Evolutionary conservation across 1,140 invertebrate species (phyloP), one percentile per base, ranked within the genome.

Genomic region (Heliconius melpomene): DNA sequence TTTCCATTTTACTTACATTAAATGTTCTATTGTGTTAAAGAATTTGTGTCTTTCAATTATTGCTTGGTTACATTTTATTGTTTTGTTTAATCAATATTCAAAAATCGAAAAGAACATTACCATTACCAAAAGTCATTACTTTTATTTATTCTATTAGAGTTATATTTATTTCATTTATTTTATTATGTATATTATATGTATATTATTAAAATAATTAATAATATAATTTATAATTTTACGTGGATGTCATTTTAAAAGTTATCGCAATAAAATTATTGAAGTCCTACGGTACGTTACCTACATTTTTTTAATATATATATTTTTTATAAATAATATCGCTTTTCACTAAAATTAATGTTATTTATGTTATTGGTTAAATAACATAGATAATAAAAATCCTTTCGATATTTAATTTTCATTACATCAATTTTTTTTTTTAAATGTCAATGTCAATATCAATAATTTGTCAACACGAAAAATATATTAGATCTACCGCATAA

Each of bases 1-100:
- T 29, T 16, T 29, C 60, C 60, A 66, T 66, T 23, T 66, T 66
- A 66, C 23, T 66, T 66, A 66, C 9, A 66, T 66, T 66, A 26
- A 26, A 66, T 66, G 60, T 29, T 1, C 26, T 66, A 29, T 66
- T 16, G 23, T 66, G 26, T 6, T 26, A 26, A 66, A 11, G 29
- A 66, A 66, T 66, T 66, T 7, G 7, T 66, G 60, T 8, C 60
- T 16, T 66, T 29, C 26, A 66, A 57, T 29, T 23, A 66, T 66
- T 66, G 26, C 71, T 79, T 82, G 36, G 74, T 82, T 66, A 66
- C 60, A 66, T 66, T 66, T 66, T 66, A 66, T 66, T 66, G 60
- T 66, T 66, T 79, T 77, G 72, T 81, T 81, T 72, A 38, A 77
- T 81, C 82, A 80, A 81, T 79, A 77, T 83, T 83, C 72, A 50